Percentiles rank a stretch among this genome's conserved stretches.
phyloP scores from a whole-genome alignment of 2,888 invertebrate species.

The Apamea monoglypha region DNA sequence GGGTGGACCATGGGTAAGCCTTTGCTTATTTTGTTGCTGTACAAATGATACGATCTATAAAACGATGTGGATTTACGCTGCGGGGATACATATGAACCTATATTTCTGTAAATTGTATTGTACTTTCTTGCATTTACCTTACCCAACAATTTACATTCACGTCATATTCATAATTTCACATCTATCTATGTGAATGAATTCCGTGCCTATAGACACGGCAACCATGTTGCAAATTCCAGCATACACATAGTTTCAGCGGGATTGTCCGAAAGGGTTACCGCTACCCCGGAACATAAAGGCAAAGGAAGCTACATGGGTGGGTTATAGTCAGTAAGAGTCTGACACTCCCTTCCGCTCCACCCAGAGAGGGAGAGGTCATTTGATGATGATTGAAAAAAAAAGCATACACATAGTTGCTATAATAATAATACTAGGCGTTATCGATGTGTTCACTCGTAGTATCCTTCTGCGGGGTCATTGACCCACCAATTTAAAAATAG shows the following conservation, averaged over 20 bases:
- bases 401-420: conserved; percentile 48
- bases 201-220: conserved; percentile 23
- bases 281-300: no score
- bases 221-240: conserved; percentile 58
- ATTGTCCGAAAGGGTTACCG: no score
- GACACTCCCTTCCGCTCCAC: no score
- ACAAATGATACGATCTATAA: background rate
- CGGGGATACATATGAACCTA: no score
- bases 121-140: background rate
- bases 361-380: no score
- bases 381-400: no score
- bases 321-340: no score
- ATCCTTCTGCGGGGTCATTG: conserved; percentile 65
- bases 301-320: no score
- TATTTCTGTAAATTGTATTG: background rate
- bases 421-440: conserved; percentile 59
- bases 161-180: background rate
- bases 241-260: conserved; percentile 41
- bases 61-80: no score
- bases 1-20: no score
- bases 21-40: background rate
- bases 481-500: conserved; percentile 68
- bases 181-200: background rate
- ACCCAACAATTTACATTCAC: no score
- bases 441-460: conserved; percentile 35